phyloP scores from a whole-genome alignment of 2,888 invertebrate genomes.

The Aspidapion aeneum region DNA sequence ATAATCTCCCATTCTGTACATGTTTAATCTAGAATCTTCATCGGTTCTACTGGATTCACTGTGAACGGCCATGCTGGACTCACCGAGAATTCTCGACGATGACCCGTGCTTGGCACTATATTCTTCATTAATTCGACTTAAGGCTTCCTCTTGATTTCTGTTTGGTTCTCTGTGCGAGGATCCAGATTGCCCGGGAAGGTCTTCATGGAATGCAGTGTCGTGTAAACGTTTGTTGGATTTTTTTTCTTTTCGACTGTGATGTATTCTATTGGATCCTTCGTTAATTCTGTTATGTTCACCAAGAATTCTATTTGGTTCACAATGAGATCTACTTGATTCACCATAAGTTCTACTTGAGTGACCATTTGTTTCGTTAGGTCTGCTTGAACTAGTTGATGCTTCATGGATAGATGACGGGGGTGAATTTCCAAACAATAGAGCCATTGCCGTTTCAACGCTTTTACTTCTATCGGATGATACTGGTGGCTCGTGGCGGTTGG shows the following conservation, averaged over 20 bases:
- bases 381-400: neutral
- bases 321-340: neutral
- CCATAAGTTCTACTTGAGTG: neutral
- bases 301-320: neutral
- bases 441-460: neutral
- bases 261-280: no score
- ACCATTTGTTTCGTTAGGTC: neutral
- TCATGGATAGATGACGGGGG: neutral
- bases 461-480: neutral
- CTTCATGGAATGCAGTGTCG: no score
- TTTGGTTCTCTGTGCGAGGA: no score
- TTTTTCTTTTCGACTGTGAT: no score
- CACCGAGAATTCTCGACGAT: no score
- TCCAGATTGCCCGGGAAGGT: no score
- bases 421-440: neutral
- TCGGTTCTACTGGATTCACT: neutral
- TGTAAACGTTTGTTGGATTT: no score
- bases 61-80: no score
- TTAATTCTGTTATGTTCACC: neutral
- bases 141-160: no score
- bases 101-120: neutral
- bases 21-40: neutral
- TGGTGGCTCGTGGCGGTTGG: no score
- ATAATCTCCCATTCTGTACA: neutral
- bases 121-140: neutral